Evolutionary conservation across 1,140 invertebrate genomes (phyloP), one percentile per base, ranked within the genome.

Genomic region (Drosophila melanica): DNA sequence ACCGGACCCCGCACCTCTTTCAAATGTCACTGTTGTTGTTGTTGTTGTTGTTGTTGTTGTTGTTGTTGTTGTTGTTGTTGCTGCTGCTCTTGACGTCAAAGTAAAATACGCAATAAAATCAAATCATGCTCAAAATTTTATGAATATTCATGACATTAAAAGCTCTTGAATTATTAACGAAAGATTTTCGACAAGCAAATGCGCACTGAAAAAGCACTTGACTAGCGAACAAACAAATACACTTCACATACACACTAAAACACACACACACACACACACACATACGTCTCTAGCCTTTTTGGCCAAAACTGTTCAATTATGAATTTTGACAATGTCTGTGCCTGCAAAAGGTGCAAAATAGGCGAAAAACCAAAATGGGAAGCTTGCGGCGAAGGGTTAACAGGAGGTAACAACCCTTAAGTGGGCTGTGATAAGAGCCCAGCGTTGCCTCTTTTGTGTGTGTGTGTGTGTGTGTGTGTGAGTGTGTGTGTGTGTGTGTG

Each of bases 111-210:
- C 84, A 89, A 87, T 87, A 89, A 87, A 87, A 87, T 87, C 85
- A 87, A 87, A 84, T 87, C 84, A 89, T 84, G 84, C 84, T 87
- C 79, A 74, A 84, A 86, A 87, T 89, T 89, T 84, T 81, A 89
- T 87, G 84, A 87, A 87, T 87, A 87, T 87, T 87, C 84, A 87
- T 87, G 84, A 79, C 84, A 87, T 87, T 87, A 87, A 87, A 87
- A 87, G 84, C 84, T 84, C 84, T 87, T 87, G 84, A 87, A 87
- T 87, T 87, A 87, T 87, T 87, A 87, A 87, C 84, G 73, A 82
- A 58, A 89, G 79, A 87, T 80, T 77, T 89, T 89, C 78, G 77
- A 85, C 75, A 84, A 77, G 76, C 84, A 89, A 87, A 75, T 79
- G 82, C 84, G 74, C 68, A 71, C 78, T 69, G 65, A 27, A 60